Evolutionary conservation across 2,888 invertebrate species (phyloP).

Genomic region (Sisyra terminalis): DNA sequence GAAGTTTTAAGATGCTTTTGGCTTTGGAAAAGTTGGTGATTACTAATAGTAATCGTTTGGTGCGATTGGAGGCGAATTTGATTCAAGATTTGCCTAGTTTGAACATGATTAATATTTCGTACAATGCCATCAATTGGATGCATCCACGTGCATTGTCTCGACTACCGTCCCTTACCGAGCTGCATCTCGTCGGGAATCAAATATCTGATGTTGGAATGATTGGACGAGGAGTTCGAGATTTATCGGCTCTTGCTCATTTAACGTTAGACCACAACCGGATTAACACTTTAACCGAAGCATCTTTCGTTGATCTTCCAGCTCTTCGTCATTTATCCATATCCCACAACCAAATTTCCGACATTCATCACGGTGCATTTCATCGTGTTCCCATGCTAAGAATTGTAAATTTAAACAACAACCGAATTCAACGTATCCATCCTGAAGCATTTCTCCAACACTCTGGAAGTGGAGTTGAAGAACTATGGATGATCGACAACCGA

Average conservation of each 20-base stretch:
- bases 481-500: constrained; percentile 60
- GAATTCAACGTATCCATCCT: constrained; percentile 59
- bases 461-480: constrained; percentile 57
- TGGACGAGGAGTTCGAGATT: constrained; percentile 58
- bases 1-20: constrained; percentile 53
- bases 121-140: constrained; percentile 59
- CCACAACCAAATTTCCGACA: constrained; percentile 55
- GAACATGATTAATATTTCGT: constrained; percentile 53
- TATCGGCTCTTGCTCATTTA: constrained; percentile 52
- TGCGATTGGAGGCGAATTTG: constrained; percentile 52
- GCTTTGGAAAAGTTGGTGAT: constrained; percentile 59
- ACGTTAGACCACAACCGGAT: constrained; percentile 57
- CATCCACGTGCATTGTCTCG: constrained; percentile 61
- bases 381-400: constrained; percentile 54
- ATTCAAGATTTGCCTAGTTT: constrained; percentile 51
- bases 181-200: constrained; percentile 54
- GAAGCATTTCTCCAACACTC: constrained; percentile 65
- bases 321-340: constrained; percentile 50
- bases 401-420: constrained; percentile 62
- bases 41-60: constrained; percentile 48
- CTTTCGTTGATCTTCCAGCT: constrained; percentile 61
- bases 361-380: constrained; percentile 68
- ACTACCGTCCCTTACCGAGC: constrained; percentile 50
- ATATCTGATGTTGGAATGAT: constrained; percentile 68
- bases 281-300: constrained; percentile 53